These are phyloP conservation scores for Perithous albicinctus DNA, from an alignment of 2,888 invertebrate species.

Conservation along the genomic window DNA sequence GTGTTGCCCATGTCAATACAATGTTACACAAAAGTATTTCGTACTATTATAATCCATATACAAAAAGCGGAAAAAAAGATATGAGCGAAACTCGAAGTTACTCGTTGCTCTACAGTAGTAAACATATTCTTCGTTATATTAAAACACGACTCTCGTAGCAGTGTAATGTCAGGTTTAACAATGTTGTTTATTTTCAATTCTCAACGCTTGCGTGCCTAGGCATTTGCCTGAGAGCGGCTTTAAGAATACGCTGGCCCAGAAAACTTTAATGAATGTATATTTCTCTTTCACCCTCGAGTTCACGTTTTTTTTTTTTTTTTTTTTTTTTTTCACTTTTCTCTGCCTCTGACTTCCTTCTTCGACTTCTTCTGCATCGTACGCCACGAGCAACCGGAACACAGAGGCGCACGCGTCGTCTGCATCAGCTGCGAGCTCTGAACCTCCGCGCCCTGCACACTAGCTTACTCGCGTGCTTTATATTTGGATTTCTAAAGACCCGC, in stretches of 20 bases:
- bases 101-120: constrained; percentile 8
- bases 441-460: constrained; percentile 28
- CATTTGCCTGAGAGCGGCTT: constrained; percentile 27
- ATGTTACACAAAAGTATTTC: constrained; percentile 12
- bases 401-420: constrained; percentile 29
- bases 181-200: constrained; percentile 60
- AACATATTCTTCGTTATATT: constrained; percentile 38
- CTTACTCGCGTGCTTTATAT: constrained; percentile 60
- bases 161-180: constrained; percentile 52
- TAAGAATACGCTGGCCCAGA: constrained; percentile 62
- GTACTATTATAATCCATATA: background rate
- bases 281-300: constrained; percentile 49
- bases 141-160: background rate
- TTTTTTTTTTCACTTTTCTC: constrained; percentile 13
- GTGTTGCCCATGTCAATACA: constrained; percentile 3
- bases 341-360: constrained; percentile 48
- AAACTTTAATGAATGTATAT: constrained; percentile 70
- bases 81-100: constrained; percentile 13
- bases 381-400: constrained; percentile 11
- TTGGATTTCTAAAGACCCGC: constrained; percentile 60
- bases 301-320: constrained; percentile 10
- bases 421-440: constrained; percentile 24
- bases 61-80: constrained; percentile 2
- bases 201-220: background rate
- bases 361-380: background rate